phyloP scores from a whole-genome alignment of 2,888 invertebrate genomes.

The Leucophora obtusa region DNA sequence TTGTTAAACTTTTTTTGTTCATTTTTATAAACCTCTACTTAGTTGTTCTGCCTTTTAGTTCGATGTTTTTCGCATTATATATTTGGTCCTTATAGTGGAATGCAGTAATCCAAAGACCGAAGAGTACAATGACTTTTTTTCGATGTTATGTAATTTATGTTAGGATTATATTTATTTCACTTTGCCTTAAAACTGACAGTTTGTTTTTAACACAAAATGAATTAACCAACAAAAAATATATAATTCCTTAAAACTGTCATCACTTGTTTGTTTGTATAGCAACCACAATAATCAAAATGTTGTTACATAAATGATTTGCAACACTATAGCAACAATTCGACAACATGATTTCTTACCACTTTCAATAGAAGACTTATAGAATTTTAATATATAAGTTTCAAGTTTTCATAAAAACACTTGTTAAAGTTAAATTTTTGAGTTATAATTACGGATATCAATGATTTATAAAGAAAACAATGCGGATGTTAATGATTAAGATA shows the following conservation, averaged over 20 bases:
- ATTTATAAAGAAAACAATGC: background rate
- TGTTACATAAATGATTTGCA: conserved; percentile 46
- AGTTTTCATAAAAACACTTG: background rate
- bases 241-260: conserved; percentile 47
- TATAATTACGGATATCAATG: background rate
- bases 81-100: conserved; percentile 33
- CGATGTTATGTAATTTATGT: conserved; percentile 59
- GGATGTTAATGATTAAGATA: too few species aligned
- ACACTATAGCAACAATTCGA: conserved; percentile 19
- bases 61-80: conserved; percentile 14
- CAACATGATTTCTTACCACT: conserved; percentile 35
- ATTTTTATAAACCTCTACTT: conserved; percentile 18
- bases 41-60: conserved; percentile 26
- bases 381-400: background rate
- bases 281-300: conserved; percentile 10
- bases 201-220: conserved; percentile 51
- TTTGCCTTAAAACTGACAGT: conserved; percentile 57
- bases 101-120: conserved; percentile 26
- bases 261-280: conserved; percentile 21
- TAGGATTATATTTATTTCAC: conserved; percentile 54
- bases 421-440: background rate
- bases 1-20: conserved; percentile 16
- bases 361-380: background rate
- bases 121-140: conserved; percentile 52
- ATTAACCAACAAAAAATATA: conserved; percentile 38